phyloP scores from a whole-genome alignment of 1,140 invertebrate genomes.

The Drosophila triauraria region DNA sequence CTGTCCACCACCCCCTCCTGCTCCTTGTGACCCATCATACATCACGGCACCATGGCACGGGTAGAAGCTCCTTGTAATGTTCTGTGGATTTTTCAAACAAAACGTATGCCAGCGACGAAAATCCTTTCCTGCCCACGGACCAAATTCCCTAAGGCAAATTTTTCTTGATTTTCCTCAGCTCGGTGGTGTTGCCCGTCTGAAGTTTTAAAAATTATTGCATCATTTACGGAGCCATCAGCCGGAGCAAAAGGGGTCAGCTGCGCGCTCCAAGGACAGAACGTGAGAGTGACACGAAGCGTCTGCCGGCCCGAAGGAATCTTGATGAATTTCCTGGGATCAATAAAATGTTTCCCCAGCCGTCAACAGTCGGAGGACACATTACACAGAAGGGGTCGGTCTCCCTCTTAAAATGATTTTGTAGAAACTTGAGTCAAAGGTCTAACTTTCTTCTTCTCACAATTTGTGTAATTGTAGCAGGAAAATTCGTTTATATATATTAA shows the following conservation, averaged over 20 bases:
- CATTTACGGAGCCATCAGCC: constrained; percentile 48
- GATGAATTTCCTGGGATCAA: constrained; percentile 44
- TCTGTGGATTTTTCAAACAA: constrained; percentile 55
- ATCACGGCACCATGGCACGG: constrained; percentile 28
- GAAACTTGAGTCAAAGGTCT: neutral
- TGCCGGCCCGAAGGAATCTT: constrained; percentile 36
- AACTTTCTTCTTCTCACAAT: too few species aligned
- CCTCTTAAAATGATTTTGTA: neutral
- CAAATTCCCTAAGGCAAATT: constrained; percentile 63
- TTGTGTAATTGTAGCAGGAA: neutral
- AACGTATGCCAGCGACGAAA: constrained; percentile 42
- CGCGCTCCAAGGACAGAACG: constrained; percentile 24
- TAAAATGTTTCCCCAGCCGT: constrained; percentile 26
- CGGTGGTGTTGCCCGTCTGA: constrained; percentile 33
- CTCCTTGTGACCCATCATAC: constrained; percentile 35
- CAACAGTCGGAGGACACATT: constrained; percentile 15
- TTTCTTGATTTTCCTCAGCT: constrained; percentile 59
- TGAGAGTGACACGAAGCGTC: constrained; percentile 38
- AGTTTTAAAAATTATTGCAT: constrained; percentile 67
- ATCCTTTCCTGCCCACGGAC: constrained; percentile 52
- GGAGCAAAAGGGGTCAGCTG: constrained; percentile 14
- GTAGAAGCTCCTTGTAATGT: constrained; percentile 48
- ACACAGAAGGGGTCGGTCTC: constrained; percentile 1
- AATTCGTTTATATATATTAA: too few species aligned
- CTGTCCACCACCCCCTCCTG: constrained; percentile 3